Evolutionary conservation across 2,113 vertebrate species (phyloP), one percentile per base, ranked within the genome.

Genomic region (Laticauda colubrina): DNA sequence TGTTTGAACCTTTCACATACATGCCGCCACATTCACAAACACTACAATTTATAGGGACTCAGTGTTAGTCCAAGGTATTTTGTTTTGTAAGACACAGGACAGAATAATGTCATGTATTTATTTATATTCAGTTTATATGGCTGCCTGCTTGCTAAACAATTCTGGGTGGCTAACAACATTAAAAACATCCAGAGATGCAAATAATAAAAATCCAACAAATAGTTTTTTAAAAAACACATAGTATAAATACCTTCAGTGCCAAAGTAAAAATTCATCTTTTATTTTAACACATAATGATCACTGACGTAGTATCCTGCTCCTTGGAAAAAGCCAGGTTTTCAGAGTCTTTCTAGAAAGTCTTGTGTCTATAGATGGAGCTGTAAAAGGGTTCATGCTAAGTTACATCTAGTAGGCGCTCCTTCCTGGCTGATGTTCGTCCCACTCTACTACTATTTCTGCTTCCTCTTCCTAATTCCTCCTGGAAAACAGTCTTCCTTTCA

Each of bases 371-470:
- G 88, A 91, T 94, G 96, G 97, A 95, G 96, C 97, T 97, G 97
- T 97, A 97, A 98, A 98, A 97, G 97, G 97, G 97, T 97, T 95
- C 92, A 93, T 98, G 97, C 98, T 97, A 94, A 90, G 92, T 61
- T 87, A 95, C 93, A 55, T 48, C 93, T 97, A 97, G 97, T 96
- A 94, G 89, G 94, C 34, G 94, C 94, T 87, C 23, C 55, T 89
- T 95, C 96, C 93, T 75, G 0, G 93, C 95, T 97, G 95, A 96
- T 94, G 64, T 87, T 86, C 75, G 21, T 57, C 8, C 57, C 45
- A 92, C 95, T 2, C 93, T 57, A 95, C 93, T 94, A 93, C 87
- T 85, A 9, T 64, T 92, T 94, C 90, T 26, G 18, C 55, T 81
- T 39, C 94, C 92, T 96, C 89, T 89, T 94, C 95, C 95, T 96